Conservation (phyloP, 2,113 vertebrate species). For the Dascyllus trimaculatus region DNA sequence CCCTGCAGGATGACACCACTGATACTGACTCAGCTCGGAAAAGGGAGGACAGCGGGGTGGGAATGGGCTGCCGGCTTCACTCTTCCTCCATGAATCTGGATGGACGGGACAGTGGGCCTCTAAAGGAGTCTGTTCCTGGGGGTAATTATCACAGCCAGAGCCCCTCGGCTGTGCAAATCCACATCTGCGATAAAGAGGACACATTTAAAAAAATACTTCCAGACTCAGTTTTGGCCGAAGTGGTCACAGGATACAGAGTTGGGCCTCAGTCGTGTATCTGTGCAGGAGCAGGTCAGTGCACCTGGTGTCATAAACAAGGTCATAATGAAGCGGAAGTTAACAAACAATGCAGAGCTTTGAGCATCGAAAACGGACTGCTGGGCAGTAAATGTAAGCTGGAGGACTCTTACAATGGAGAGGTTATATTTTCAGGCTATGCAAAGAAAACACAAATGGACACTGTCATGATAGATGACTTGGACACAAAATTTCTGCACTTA, state of each 20-base stretch:
- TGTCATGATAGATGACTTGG: conserved; percentile 31
- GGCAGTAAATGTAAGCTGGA: conserved; percentile 15
- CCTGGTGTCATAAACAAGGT: conserved; percentile 73
- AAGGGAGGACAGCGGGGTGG: conserved; percentile 71
- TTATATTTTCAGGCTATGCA: conserved; percentile 34
- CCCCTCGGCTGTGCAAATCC: conserved; percentile 39
- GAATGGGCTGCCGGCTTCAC: conserved; percentile 52
- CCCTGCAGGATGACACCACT: conserved; percentile 46
- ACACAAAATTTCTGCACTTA: conserved; percentile 36
- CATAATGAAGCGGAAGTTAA: conserved; percentile 5
- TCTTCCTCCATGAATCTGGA: conserved; percentile 55
- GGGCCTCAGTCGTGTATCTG: conserved; percentile 74
- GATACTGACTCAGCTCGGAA: neutral
- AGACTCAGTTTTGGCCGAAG: conserved; percentile 53
- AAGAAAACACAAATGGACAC: conserved; percentile 54
- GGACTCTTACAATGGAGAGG: conserved; percentile 24
- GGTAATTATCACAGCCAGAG: conserved; percentile 75
- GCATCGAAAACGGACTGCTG: conserved; percentile 19
- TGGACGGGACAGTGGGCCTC: conserved; percentile 43
- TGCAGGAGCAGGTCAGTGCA: conserved; percentile 73
- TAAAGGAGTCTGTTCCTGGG: conserved; percentile 16
- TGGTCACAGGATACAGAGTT: conserved; percentile 75
- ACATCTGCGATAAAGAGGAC: conserved; percentile 15
- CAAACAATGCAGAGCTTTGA: conserved; percentile 32
- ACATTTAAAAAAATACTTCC: conserved; percentile 44